phyloP scores from a whole-genome alignment of 2,888 invertebrate species.

The Druceiella hillmani region DNA sequence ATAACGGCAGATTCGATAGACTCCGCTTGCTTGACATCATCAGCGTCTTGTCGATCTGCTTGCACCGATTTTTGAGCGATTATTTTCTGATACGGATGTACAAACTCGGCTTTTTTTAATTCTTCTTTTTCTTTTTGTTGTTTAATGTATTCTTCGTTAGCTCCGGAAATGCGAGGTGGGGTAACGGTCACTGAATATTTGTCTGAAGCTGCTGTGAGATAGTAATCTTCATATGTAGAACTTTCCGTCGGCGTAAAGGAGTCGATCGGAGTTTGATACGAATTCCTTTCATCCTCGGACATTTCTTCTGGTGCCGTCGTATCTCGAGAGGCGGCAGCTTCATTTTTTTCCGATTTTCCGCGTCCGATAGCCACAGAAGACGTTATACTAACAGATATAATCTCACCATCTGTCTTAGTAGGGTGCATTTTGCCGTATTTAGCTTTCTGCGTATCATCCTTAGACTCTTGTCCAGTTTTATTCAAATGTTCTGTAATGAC shows the following conservation, averaged over 20 bases:
- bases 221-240: constrained; percentile 12
- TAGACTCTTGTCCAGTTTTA: too few relatives aligned
- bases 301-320: constrained; percentile 10
- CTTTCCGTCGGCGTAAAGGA: not conserved
- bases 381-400: constrained; percentile 53
- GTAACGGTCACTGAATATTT: constrained; percentile 34
- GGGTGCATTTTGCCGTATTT: too few relatives aligned
- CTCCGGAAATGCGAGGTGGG: constrained; percentile 40
- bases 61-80: constrained; percentile 41
- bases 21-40: constrained; percentile 28
- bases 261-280: not conserved
- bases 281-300: not conserved
- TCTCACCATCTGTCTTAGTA: constrained; percentile 46
- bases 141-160: constrained; percentile 47
- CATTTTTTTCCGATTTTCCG: constrained; percentile 29
- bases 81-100: constrained; percentile 46
- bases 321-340: constrained; percentile 3
- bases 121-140: constrained; percentile 40
- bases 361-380: constrained; percentile 56
- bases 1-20: not conserved
- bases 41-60: constrained; percentile 27
- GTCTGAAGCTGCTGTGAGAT: constrained; percentile 31
- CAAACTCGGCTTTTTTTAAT: constrained; percentile 29
- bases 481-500: too few relatives aligned
- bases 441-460: too few relatives aligned